Conservation (phyloP, 2,888 invertebrate species). For the Scaeva pyrastri region DNA sequence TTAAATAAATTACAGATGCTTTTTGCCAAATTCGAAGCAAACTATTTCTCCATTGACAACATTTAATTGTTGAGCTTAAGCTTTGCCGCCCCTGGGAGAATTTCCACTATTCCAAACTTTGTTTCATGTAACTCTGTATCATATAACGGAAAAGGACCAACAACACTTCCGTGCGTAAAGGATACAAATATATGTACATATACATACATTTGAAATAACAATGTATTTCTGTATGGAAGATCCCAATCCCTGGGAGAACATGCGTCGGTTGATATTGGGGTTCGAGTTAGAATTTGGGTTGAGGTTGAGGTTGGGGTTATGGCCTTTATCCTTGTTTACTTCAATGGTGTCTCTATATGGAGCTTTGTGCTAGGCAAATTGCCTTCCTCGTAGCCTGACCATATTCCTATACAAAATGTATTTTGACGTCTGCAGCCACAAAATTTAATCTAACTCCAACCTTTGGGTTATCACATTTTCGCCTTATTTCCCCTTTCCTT, state of each 20-base stretch:
- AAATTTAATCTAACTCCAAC: slow-evolving; percentile 16
- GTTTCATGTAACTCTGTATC: too few species aligned
- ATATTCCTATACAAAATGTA: background rate
- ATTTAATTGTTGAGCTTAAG: background rate
- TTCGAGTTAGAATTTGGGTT: too few species aligned
- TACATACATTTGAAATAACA: too few species aligned
- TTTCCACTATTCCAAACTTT: too few species aligned
- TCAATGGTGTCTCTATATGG: background rate
- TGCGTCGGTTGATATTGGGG: background rate
- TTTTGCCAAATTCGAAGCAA: background rate
- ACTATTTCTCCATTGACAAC: background rate
- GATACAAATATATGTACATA: background rate
- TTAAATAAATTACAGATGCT: background rate
- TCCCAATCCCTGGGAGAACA: background rate
- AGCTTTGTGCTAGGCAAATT: background rate
- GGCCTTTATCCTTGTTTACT: slow-evolving; percentile 4
- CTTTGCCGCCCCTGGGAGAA: background rate
- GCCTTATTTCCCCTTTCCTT: background rate
- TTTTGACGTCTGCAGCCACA: slow-evolving; percentile 9
- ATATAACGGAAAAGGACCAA: background rate
- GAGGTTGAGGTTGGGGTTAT: too few species aligned
- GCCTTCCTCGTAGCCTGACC: too few species aligned
- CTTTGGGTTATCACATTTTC: background rate
- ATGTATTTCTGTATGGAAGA: background rate
- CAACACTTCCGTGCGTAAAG: background rate